Evolutionary conservation across 1,140 invertebrate species (phyloP), one percentile per base, ranked within the genome.

Genomic region (Zophobas morio): DNA sequence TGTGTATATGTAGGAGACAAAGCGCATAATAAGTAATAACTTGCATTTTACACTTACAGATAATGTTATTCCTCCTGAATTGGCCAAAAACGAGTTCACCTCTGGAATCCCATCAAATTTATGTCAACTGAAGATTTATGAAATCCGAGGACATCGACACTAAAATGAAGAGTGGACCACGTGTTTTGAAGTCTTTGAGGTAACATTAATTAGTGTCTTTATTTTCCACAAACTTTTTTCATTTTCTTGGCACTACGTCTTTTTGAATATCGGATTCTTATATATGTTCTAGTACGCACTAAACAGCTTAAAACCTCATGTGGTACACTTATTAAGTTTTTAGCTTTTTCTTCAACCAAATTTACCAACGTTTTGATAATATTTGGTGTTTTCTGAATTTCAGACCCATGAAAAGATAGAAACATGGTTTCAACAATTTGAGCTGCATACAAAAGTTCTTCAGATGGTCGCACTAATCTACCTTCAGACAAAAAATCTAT

Each of bases 271-370:
- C 46, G 33, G 63, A 71, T 35, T 53, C 74, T 76, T 2, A 76
- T 70, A 37, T 76, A 76, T 1, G 74, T 76, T 40, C 74, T 33
- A n/a, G 74, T 76, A 2, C 60, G n/a, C 6, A 6, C 47, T 70
- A 76, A 76, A 39, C 74, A 47, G 34, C 35, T n/a, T n/a, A 40
- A 39, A 6, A 70, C 60, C 8, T 76, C 57, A 32, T 32, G 37
- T n/a, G 74, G 74, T 32, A 70, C 34, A 47, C 34, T 51, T 4
- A 37, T 70, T 39, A 36, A 1, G n/a, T 72, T 6, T 76, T 32
- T 51, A 42, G 57, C 57, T 34, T 71, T 35, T 47, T 51, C 39
- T 6, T 51, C 32, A 35, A 36, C 36, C 46, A 70, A 34, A 70
- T 34, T 36, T 34, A n/a, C 42, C 35, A 75, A 66, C 40, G 6